phyloP scores from a whole-genome alignment of 2,113 vertebrate species.

The Psammodynastes pulverulentus region DNA sequence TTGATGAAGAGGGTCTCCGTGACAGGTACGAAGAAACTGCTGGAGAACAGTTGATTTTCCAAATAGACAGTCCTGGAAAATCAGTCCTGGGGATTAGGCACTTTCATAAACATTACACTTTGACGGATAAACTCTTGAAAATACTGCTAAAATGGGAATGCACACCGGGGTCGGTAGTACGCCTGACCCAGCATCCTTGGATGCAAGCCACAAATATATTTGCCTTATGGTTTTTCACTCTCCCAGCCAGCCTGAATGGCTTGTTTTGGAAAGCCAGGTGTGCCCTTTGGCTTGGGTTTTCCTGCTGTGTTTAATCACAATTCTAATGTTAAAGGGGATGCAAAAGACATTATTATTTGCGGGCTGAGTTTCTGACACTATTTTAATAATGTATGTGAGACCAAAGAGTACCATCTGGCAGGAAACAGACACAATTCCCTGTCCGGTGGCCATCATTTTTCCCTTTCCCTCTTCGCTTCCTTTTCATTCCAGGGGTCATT shows the following conservation, averaged over 20 bases:
- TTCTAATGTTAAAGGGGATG: background rate
- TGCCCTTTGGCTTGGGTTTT: background rate
- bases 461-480: background rate
- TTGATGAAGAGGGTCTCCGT: too few species aligned
- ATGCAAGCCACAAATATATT: background rate
- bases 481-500: background rate
- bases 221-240: background rate
- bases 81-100: background rate
- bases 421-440: accelerated
- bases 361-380: background rate
- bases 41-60: background rate
- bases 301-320: background rate
- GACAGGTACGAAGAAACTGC: background rate
- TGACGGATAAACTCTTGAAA: background rate
- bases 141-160: too few species aligned
- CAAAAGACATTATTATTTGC: background rate
- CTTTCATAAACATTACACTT: background rate
- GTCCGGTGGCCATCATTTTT: background rate
- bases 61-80: background rate
- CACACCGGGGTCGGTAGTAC: background rate
- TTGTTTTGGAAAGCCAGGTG: background rate
- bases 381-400: background rate
- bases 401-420: accelerated
- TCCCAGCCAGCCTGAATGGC: background rate
- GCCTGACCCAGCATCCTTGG: background rate